These are phyloP conservation scores for Prunella himalayana DNA, from an alignment of 2,113 vertebrate species.

Conservation along the genomic window DNA sequence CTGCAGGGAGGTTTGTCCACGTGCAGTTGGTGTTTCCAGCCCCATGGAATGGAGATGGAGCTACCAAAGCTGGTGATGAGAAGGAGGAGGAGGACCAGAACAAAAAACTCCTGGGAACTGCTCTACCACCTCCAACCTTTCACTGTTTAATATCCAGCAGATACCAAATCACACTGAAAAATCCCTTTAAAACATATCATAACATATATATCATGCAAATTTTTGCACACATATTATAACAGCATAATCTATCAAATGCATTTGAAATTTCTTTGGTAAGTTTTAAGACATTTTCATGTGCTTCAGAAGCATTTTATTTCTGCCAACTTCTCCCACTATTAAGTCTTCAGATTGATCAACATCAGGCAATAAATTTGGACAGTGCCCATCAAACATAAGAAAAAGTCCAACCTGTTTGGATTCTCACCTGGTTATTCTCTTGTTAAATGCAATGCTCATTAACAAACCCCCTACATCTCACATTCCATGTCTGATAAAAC, in stretches of 20 bases:
- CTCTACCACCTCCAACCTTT: neutral
- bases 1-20: neutral
- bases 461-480: neutral
- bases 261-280: neutral
- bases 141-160: neutral
- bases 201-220: neutral
- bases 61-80: neutral
- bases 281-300: neutral
- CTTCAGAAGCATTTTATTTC: neutral
- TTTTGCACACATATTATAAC: neutral
- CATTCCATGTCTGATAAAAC: neutral
- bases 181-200: neutral
- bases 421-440: neutral
- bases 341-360: neutral
- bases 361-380: neutral
- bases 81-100: neutral
- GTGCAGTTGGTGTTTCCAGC: neutral
- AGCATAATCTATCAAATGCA: neutral
- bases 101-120: neutral
- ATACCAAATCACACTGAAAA: neutral
- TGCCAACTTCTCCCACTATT: neutral
- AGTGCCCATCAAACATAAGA: rapidly evolving
- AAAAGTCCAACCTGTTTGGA: neutral
- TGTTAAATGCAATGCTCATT: neutral
- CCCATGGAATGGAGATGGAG: neutral